These are phyloP conservation scores for Saguinus midas DNA, from an alignment of 2,113 vertebrate genomes.

Conservation along the genomic window DNA sequence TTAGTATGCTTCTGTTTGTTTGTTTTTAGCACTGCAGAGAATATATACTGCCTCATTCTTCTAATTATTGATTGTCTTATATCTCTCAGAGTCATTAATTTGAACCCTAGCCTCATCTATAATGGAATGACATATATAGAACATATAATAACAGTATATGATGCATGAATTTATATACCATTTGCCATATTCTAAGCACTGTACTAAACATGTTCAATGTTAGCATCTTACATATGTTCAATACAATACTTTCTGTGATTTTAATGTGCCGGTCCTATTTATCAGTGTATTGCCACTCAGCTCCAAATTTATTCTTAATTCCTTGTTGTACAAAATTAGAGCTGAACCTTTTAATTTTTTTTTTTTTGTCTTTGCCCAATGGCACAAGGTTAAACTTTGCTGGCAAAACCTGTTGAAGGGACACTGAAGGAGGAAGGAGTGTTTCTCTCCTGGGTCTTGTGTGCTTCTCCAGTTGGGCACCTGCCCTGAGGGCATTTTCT, in stretches of 20 bases:
- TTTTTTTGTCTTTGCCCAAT: not conserved
- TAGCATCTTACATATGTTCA: not conserved
- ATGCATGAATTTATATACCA: not conserved
- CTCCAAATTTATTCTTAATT: not conserved
- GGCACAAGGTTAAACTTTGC: not conserved
- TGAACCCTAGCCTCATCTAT: not conserved
- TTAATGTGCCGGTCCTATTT: not conserved
- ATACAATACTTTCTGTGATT: not conserved
- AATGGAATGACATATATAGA: not conserved
- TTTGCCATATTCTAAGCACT: not conserved
- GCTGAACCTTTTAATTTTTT: not conserved
- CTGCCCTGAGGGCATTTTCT: not conserved
- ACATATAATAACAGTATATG: not conserved
- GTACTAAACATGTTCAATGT: not conserved
- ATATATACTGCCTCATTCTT: not conserved
- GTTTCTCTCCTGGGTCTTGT: not conserved
- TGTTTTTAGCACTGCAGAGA: not conserved
- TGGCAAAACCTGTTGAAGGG: not conserved
- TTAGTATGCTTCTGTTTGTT: not conserved
- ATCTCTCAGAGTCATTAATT: not conserved
- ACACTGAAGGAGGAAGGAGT: not conserved
- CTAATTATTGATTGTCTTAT: not conserved
- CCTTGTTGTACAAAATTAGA: not conserved
- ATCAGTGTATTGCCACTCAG: not conserved
- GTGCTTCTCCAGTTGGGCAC: not conserved